A percentile compares a stretch with the other conserved stretches of the same genome.
Evolutionary conservation across 2,888 invertebrate genomes (phyloP).

Genomic region (Spodoptera picta): DNA sequence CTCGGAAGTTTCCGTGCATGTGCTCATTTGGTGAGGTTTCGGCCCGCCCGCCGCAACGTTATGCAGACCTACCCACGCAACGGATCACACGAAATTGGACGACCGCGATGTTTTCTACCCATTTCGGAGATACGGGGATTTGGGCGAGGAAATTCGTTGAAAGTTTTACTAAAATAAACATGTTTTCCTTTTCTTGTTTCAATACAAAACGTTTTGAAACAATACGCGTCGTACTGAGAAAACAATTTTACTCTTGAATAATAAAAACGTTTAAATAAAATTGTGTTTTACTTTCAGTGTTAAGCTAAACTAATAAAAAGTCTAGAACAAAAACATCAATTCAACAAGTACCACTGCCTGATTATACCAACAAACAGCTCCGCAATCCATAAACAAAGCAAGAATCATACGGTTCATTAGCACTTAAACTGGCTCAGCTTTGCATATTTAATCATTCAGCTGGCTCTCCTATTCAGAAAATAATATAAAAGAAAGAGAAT

Average conservation of each 20-base stretch:
- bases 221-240: neutral
- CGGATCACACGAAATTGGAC: conserved; percentile 52
- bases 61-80: conserved; percentile 51
- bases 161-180: conserved; percentile 15
- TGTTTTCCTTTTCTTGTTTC: conserved; percentile 18
- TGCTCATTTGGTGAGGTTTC: conserved; percentile 67
- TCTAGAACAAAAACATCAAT: conserved; percentile 21
- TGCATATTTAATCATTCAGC: conserved; percentile 52
- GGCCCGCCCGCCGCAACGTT: conserved; percentile 41
- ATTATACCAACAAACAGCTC: conserved; percentile 28
- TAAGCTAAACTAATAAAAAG: conserved; percentile 25
- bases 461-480: conserved; percentile 51
- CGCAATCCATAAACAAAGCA: conserved; percentile 35
- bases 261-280: conserved; percentile 9
- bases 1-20: conserved; percentile 68
- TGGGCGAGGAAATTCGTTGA: conserved; percentile 12
- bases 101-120: conserved; percentile 36
- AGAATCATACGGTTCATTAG: conserved; percentile 49
- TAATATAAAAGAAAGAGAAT: conserved; percentile 50
- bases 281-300: conserved; percentile 7
- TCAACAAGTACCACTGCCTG: conserved; percentile 19
- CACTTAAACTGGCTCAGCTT: conserved; percentile 47
- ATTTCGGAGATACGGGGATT: conserved; percentile 30
- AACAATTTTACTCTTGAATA: conserved; percentile 9
- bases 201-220: conserved; percentile 10